Percentiles rank a stretch among this genome's conserved stretches.
phyloP scores from a whole-genome alignment of 2,113 vertebrate genomes.

The Phainopepla nitens region DNA sequence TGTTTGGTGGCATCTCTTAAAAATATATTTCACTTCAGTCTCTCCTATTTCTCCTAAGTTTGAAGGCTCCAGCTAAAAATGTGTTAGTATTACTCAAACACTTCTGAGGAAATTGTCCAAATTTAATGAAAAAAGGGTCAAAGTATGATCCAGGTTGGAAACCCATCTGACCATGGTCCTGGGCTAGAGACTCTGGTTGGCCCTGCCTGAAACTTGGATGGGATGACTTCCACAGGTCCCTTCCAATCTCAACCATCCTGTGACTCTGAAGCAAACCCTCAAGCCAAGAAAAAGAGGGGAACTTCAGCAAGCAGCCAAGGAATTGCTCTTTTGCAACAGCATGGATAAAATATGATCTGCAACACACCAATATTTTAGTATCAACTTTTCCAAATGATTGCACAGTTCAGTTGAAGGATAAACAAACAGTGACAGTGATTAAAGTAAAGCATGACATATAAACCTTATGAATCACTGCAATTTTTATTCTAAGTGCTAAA shows the following conservation, averaged over 20 bases:
- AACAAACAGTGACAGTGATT: background rate
- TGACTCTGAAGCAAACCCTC: background rate
- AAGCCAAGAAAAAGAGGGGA: background rate
- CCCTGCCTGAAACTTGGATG: background rate
- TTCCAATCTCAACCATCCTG: background rate
- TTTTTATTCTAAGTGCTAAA: background rate
- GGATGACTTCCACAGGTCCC: background rate
- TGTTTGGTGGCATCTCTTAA: background rate
- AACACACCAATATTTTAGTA: background rate
- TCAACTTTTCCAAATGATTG: background rate
- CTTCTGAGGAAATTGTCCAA: background rate
- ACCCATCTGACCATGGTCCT: background rate
- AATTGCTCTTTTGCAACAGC: background rate
- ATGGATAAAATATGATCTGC: background rate
- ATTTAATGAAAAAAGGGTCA: background rate
- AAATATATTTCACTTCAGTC: background rate
- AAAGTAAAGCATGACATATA: background rate
- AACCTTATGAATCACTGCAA: background rate
- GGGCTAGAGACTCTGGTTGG: background rate
- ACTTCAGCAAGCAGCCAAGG: background rate
- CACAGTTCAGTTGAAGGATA: background rate
- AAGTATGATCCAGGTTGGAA: background rate
- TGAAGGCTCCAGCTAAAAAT: background rate
- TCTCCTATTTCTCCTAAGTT: background rate
- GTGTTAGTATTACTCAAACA: background rate